Conservation (phyloP, 2,888 invertebrate species). For the Thera britannica region DNA sequence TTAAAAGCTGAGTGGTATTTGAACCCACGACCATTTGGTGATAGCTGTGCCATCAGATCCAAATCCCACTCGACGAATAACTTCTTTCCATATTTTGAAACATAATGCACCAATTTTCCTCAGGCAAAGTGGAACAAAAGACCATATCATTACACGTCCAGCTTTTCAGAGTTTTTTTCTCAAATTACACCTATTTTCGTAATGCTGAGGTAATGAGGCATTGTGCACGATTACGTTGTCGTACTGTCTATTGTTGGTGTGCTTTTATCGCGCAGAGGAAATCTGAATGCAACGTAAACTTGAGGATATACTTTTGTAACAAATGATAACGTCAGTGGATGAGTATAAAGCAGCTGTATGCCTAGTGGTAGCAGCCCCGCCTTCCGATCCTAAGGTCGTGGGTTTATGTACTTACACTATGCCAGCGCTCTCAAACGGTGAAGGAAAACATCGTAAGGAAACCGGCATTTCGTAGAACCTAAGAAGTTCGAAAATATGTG, state of each 20-base stretch:
- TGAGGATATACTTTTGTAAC: slow-evolving; percentile 11
- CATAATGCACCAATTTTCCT: slow-evolving; percentile 25
- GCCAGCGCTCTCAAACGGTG: no score
- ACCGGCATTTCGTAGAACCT: no score
- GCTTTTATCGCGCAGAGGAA: slow-evolving; percentile 24
- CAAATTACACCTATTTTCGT: slow-evolving; percentile 53
- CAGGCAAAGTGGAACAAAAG: slow-evolving; percentile 17
- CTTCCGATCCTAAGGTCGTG: no score
- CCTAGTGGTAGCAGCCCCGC: no score
- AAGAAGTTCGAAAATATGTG: no score
- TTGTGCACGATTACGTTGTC: slow-evolving; percentile 48
- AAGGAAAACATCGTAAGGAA: no score
- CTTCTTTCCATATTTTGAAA: slow-evolving; percentile 7
- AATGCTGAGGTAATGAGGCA: slow-evolving; percentile 48
- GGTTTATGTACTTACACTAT: no score
- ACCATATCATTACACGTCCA: slow-evolving; percentile 24
- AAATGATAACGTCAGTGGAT: slow-evolving; percentile 10
- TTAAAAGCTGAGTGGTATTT: no score
- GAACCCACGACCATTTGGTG: no score
- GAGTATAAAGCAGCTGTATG: background rate
- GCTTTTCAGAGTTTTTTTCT: slow-evolving; percentile 39
- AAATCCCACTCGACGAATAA: no score
- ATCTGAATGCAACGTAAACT: slow-evolving; percentile 22
- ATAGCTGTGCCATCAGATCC: no score
- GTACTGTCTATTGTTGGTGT: slow-evolving; percentile 29